Conservation (phyloP, 2,888 invertebrate species). For the Nemurella pictetii region DNA sequence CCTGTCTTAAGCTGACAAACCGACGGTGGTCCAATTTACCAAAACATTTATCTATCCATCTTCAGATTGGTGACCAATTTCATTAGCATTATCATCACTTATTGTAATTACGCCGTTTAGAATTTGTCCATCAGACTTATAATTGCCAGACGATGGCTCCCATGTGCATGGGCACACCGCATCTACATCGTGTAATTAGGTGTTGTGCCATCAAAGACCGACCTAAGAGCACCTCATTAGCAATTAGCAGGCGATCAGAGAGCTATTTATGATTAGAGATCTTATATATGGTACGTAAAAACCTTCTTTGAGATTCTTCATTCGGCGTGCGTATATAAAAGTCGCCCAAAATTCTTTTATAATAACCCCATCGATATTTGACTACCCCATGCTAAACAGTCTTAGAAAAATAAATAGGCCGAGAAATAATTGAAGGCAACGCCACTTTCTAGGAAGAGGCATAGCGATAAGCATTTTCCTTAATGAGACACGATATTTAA, state of each 20-base stretch:
- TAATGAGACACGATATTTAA: not conserved
- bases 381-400: not conserved
- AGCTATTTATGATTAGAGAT: not conserved
- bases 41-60: not conserved
- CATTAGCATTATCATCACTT: not conserved
- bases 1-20: slow-evolving; percentile 6
- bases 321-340: not conserved
- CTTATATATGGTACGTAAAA: too few relatives aligned
- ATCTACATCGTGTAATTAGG: not conserved
- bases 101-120: not conserved
- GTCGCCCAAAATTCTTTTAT: not conserved
- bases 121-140: not conserved
- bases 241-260: not conserved
- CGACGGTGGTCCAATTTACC: not conserved
- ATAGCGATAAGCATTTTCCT: not conserved
- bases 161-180: not conserved
- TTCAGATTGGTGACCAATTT: not conserved
- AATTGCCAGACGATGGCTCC: not conserved
- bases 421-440: too few relatives aligned
- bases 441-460: not conserved
- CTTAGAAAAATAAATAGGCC: not conserved
- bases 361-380: not conserved
- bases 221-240: not conserved
- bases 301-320: not conserved
- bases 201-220: not conserved